Base-by-base conservation (phyloP, 2,113 vertebrate genomes). In the Forbesichthys papilliferus region DNA sequence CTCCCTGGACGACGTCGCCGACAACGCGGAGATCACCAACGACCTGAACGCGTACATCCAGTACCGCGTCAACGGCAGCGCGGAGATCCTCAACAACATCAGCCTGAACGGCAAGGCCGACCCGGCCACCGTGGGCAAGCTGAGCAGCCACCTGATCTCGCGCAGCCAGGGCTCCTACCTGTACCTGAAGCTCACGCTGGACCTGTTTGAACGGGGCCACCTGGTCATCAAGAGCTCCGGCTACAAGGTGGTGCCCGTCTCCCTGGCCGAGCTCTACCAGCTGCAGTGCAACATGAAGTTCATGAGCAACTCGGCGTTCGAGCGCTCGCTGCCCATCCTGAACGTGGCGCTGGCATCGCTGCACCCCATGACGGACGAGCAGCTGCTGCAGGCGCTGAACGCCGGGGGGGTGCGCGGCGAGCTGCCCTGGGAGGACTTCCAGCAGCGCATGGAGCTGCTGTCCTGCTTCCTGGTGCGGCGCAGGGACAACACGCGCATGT, bases 201-300 rank as follows among this genome's bases (percentile, higher is more conserved):
- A 99, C 89, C 96, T 99, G 77, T 96, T 99, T 59, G 95, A 99
- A 71, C 94, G 91, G 75, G 98, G 96, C 67, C 96, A 98, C 83
- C 83, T 99, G 63, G 98, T 99, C 68, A 98, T 98, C 80, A 99
- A 99, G 90, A 99, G 98, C 4, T 92, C 96, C 69, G 97, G 97
- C 92, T 99, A 98, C 91, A 99, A 99, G 87, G 97, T 98, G 3
- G 96, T 99, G 71, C 98, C 98, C 0, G 96, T 99, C 66, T 99
- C 96, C 0, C 83, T 99, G 27, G 94, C 97, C 0, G 96, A 99
- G 86, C 94, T 99, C 60, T 99, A 99, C 82, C 90, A 98, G 69
- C 91, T 99, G n/a, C 98, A 98, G 91, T 99, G 98, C 90, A 99
- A 98, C 84, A 96, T 99, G 95, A 97, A 96, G 87, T 99, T 99